Conservation (phyloP, 2,797 vertebrate species). For the Cirrhinus molitorella region DNA sequence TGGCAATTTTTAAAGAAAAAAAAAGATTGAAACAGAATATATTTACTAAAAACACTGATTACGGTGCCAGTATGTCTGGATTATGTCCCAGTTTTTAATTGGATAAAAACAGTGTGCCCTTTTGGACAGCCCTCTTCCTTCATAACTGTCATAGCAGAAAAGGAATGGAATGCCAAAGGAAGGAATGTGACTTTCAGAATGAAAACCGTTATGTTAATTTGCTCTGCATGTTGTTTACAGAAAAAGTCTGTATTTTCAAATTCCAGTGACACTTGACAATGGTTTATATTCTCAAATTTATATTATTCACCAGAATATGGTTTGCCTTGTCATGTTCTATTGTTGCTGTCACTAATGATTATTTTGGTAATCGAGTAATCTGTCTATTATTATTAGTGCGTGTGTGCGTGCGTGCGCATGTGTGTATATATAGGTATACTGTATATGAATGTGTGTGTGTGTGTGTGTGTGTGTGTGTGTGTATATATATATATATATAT, state of each 20-base stretch:
- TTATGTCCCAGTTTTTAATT: conserved; percentile 23
- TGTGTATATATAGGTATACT: too few relatives aligned
- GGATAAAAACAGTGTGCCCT: conserved; percentile 61
- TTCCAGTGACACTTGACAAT: not conserved
- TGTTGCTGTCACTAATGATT: too few relatives aligned
- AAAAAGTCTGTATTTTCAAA: not conserved
- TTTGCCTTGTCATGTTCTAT: not conserved
- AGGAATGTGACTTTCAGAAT: conserved; percentile 33
- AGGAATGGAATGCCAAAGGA: conserved; percentile 28
- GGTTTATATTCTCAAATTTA: not conserved
- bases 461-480: too few relatives aligned
- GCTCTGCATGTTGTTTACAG: not conserved
- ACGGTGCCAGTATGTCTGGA: conserved; percentile 10
- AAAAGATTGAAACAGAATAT: not conserved
- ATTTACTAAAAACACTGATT: not conserved
- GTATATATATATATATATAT: too few relatives aligned
- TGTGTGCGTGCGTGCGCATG: too few relatives aligned
- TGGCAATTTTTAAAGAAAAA: not conserved
- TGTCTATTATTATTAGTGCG: too few relatives aligned
- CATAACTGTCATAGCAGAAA: conserved; percentile 52
- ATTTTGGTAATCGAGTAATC: too few relatives aligned
- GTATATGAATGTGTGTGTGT: too few relatives aligned
- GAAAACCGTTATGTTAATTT: not conserved
- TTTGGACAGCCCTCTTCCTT: conserved; percentile 40
- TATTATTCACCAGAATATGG: too few relatives aligned